Percentiles rank a stretch among this genome's conserved stretches.
phyloP scores from a whole-genome alignment of 2,113 vertebrate genomes.

The Malurus melanocephalus region DNA sequence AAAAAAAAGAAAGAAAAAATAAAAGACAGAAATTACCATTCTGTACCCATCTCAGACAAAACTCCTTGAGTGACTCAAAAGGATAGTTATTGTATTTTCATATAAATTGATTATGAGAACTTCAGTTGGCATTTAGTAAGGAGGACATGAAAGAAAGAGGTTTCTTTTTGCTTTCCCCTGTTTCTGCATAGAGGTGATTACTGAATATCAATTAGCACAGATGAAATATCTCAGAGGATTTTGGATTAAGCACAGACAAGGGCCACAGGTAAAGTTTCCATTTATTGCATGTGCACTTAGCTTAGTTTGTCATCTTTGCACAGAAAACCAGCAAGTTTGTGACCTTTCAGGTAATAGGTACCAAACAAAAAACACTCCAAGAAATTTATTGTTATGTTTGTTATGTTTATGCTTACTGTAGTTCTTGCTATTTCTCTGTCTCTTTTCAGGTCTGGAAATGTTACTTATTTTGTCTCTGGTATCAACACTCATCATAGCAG shows the following conservation, averaged over 20 bases:
- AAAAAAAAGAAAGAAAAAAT: too few relatives aligned
- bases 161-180: background rate
- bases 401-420: constrained; percentile 17
- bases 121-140: background rate
- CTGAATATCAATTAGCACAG: background rate
- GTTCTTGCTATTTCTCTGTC: constrained; percentile 8
- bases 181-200: background rate
- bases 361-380: background rate
- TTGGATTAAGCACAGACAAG: background rate
- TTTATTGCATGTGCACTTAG: background rate
- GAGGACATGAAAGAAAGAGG: background rate
- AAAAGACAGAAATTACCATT: background rate
- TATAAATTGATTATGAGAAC: background rate
- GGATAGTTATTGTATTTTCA: background rate
- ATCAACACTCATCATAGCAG: background rate
- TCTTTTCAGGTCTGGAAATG: constrained; percentile 4
- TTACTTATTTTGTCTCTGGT: constrained; percentile 37
- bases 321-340: background rate
- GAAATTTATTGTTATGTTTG: background rate
- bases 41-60: background rate
- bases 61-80: background rate
- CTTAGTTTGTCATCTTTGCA: background rate
- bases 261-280: background rate
- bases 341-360: background rate
- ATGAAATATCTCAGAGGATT: background rate